Evolutionary conservation across 2,113 vertebrate species (phyloP).

Genomic region (Paramisgurnus dabryanus): DNA sequence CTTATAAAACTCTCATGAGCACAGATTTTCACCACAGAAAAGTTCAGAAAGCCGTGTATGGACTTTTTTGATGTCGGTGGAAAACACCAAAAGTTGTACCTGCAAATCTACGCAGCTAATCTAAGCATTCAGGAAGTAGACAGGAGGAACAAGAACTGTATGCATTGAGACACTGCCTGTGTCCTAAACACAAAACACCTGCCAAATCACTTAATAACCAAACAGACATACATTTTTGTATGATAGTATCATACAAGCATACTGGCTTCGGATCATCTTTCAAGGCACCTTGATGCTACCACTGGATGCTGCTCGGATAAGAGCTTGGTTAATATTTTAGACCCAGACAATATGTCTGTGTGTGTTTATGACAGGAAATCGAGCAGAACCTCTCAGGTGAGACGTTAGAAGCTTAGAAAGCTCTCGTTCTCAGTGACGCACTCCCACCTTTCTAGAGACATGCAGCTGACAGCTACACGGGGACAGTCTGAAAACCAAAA

Average conservation of each 20-base stretch:
- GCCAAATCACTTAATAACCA: background rate
- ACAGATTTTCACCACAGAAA: background rate
- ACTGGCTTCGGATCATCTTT: background rate
- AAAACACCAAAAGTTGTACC: background rate
- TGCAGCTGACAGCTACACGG: background rate
- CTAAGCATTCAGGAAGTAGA: slow-evolving; percentile 15
- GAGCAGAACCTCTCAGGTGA: background rate
- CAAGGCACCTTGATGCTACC: too few relatives aligned
- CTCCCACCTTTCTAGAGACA: slow-evolving; percentile 3
- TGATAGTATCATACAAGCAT: background rate
- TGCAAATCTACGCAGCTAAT: background rate
- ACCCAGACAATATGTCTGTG: background rate
- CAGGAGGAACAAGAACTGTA: slow-evolving; percentile 4
- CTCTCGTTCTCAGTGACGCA: background rate
- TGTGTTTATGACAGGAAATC: background rate
- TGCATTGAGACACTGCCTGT: background rate
- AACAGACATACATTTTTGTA: background rate
- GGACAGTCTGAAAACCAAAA: slow-evolving; percentile 6
- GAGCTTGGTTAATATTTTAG: background rate
- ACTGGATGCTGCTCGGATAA: too few relatives aligned
- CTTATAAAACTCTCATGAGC: background rate
- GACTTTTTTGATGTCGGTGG: background rate
- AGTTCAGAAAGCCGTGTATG: background rate
- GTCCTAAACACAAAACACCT: background rate
- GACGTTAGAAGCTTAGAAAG: background rate